Conservation (phyloP, 2,113 vertebrate species). For the Macheiramphus alcinus region DNA sequence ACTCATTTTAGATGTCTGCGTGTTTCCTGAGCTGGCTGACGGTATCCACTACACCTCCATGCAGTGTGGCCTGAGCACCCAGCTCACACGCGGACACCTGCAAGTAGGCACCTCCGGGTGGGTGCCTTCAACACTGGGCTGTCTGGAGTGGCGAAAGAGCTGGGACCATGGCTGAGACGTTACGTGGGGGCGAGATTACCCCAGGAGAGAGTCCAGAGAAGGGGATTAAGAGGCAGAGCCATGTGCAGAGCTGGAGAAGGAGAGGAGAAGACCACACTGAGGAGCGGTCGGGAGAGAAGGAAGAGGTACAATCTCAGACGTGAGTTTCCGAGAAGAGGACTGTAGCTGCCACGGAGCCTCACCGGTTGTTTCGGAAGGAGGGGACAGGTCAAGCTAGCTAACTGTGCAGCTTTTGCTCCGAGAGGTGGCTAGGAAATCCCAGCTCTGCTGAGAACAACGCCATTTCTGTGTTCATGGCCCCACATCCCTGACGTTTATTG, state of each 20-base stretch:
- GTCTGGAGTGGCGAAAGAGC: background rate
- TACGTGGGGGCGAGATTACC: accelerated
- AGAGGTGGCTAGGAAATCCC: background rate
- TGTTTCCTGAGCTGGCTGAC: background rate
- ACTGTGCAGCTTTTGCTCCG: background rate
- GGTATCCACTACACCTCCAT: background rate
- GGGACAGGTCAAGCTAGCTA: background rate
- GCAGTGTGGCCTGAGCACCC: background rate
- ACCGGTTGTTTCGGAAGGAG: background rate
- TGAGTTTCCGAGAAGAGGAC: background rate
- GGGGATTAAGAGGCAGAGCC: background rate
- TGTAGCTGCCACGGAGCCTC: background rate
- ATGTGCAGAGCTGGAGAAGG: background rate
- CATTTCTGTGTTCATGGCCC: background rate
- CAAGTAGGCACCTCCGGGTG: background rate
- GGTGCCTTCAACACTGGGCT: background rate
- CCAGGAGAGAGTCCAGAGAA: background rate
- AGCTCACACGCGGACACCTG: background rate
- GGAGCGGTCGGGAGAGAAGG: background rate
- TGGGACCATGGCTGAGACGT: background rate
- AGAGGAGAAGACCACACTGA: background rate
- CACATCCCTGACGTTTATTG: background rate
- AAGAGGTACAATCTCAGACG: background rate
- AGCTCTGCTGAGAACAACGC: background rate
- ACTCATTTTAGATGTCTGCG: background rate